phyloP scores from a whole-genome alignment of 2,888 invertebrate species.

The Empis livida region DNA sequence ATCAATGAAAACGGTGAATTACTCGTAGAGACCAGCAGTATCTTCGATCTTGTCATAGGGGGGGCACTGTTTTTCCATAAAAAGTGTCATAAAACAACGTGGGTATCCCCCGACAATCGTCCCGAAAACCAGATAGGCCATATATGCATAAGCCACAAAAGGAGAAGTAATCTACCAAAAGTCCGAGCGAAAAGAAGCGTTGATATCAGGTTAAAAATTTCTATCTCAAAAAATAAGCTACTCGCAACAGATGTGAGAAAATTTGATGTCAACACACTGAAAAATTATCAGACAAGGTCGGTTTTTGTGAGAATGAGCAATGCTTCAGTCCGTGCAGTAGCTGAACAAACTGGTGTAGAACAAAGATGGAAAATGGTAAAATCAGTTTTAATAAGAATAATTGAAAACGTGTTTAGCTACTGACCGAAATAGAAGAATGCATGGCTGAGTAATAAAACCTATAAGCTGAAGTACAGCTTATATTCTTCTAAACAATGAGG shows the following conservation, averaged over 20 bases:
- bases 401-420: not conserved
- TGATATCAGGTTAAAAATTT: not conserved
- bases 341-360: not conserved
- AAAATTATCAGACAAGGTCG: not conserved
- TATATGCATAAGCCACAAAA: too few species aligned
- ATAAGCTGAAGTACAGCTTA: not conserved
- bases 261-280: not conserved
- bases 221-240: not conserved
- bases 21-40: not conserved
- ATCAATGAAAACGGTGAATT: constrained; percentile 1
- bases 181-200: not conserved
- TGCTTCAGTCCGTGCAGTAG: not conserved
- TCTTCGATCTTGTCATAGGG: not conserved
- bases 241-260: not conserved
- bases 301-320: not conserved
- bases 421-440: not conserved
- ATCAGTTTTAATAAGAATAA: not conserved
- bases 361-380: not conserved
- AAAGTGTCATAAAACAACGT: not conserved
- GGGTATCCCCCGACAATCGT: too few species aligned
- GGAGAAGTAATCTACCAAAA: not conserved
- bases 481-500: not conserved
- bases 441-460: not conserved
- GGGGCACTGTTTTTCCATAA: not conserved
- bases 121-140: too few species aligned